Percentiles rank a stretch among this genome's conserved stretches.
phyloP scores from a whole-genome alignment of 2,113 vertebrate species.

The Tetrao urogallus region DNA sequence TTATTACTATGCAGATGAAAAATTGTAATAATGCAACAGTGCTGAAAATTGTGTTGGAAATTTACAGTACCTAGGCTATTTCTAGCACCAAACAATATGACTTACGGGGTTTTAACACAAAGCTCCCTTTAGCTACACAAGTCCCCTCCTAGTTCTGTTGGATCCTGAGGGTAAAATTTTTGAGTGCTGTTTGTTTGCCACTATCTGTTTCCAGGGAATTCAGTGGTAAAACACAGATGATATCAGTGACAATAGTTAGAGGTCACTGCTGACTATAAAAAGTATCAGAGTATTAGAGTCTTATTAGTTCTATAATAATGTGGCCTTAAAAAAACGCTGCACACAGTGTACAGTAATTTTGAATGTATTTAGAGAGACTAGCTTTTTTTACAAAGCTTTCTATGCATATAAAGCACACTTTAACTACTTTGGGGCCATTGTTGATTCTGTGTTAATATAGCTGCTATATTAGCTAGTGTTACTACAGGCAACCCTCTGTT shows the following conservation, averaged over 20 bases:
- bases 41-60: not conserved
- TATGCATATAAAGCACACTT: not conserved
- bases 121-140: not conserved
- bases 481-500: not conserved
- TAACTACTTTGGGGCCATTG: not conserved
- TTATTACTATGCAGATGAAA: not conserved
- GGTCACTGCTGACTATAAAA: not conserved
- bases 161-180: not conserved
- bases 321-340: not conserved
- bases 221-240: not conserved
- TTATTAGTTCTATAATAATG: not conserved
- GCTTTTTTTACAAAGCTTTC: not conserved
- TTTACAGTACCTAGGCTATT: not conserved
- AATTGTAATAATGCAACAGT: not conserved
- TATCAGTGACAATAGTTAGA: not conserved
- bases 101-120: too few species aligned
- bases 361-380: not conserved
- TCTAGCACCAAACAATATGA: not conserved
- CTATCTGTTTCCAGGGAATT: not conserved
- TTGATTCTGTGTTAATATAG: not conserved
- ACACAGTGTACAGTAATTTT: not conserved
- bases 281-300: not conserved
- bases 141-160: not conserved
- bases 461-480: not conserved
- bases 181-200: not conserved